Conservation (phyloP, 2,113 vertebrate genomes). For the Laticauda laticaudata region DNA sequence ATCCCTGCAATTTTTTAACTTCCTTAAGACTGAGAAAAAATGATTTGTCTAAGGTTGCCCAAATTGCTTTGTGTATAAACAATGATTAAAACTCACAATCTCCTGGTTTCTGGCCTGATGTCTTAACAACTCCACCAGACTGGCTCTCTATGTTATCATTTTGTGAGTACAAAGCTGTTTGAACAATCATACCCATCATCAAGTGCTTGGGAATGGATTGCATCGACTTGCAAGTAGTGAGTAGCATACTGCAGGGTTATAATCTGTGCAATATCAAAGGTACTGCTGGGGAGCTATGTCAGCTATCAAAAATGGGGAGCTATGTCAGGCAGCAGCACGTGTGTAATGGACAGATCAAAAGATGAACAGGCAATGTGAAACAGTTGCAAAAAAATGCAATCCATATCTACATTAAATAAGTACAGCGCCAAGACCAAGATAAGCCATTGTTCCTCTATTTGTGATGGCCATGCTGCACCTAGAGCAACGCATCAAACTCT, state of each 20-base stretch:
- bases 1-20: background rate
- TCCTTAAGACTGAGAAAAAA: background rate
- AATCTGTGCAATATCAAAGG: background rate
- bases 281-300: background rate
- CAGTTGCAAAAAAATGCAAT: background rate
- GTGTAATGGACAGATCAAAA: background rate
- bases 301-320: background rate
- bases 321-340: background rate
- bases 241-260: background rate
- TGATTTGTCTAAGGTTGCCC: background rate
- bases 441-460: background rate
- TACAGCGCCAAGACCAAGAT: background rate
- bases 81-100: background rate
- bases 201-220: background rate
- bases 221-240: background rate
- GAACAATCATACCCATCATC: background rate
- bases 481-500: background rate
- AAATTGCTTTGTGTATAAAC: background rate
- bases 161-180: background rate
- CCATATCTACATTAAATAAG: background rate
- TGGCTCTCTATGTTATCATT: background rate
- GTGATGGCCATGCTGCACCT: background rate
- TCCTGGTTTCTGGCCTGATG: background rate
- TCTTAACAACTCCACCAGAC: background rate
- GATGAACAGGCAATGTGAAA: background rate